phyloP scores from a whole-genome alignment of 1,140 invertebrate genomes.

The Bursaphelenchus mucronatus region DNA sequence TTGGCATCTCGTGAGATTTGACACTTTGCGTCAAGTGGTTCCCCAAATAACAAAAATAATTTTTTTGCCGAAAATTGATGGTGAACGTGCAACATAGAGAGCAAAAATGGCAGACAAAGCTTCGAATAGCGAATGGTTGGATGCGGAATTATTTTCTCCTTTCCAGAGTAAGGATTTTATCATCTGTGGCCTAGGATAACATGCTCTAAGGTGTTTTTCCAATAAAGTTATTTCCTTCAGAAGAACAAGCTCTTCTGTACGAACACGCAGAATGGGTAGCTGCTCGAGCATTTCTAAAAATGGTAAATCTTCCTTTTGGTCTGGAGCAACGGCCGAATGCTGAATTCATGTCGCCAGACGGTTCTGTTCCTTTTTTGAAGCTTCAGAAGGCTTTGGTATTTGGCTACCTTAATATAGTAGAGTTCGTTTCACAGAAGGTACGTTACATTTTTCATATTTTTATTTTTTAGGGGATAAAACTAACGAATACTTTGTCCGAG shows the following conservation, averaged over 20 bases:
- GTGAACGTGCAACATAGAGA: too few relatives aligned
- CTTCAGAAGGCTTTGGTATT: slow-evolving; percentile 80
- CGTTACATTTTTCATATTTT: slow-evolving; percentile 23
- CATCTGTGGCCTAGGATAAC: not conserved
- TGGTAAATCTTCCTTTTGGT: slow-evolving; percentile 76
- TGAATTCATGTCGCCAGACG: slow-evolving; percentile 85
- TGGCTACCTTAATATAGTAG: slow-evolving; percentile 83
- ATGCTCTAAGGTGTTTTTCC: not conserved
- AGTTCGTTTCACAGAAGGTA: slow-evolving; percentile 78
- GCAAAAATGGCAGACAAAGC: not conserved
- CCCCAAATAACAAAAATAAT: too few relatives aligned
- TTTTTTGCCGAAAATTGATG: not conserved
- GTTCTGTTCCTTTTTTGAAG: slow-evolving; percentile 82
- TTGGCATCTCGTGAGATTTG: too few relatives aligned
- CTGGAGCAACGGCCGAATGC: slow-evolving; percentile 77
- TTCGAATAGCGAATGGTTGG: slow-evolving; percentile 46
- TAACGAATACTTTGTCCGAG: slow-evolving; percentile 71
- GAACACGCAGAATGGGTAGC: slow-evolving; percentile 55
- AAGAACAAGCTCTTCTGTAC: slow-evolving; percentile 55
- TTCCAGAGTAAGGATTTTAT: slow-evolving; percentile 40
- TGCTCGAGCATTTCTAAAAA: slow-evolving; percentile 75
- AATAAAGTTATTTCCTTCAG: slow-evolving; percentile 38
- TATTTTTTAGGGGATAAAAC: slow-evolving; percentile 67
- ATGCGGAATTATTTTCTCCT: slow-evolving; percentile 47
- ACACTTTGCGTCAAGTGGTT: too few relatives aligned